Evolutionary conservation across 2,113 vertebrate species (phyloP), one percentile per base, ranked within the genome.

Genomic region (Lepisosteus oculatus): DNA sequence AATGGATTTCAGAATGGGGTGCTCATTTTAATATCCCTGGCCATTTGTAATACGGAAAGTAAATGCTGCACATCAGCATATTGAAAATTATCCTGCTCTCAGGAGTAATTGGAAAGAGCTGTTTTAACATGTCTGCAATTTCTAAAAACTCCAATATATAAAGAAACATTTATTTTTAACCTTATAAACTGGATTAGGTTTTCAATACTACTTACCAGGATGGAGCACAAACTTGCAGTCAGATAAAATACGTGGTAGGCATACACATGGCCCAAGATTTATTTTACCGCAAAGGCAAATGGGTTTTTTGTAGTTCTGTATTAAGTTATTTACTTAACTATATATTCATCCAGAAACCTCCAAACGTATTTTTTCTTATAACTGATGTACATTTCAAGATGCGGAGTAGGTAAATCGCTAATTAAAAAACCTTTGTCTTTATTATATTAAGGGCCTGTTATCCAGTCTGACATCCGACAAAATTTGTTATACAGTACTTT

Each of bases 1-100:
- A 84, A 86, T 80, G 74, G 80, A 84, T 88, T 85, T 77, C 65
- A 76, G 69, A 72, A 84, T 55, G 71, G 77, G 72, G 76, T 84
- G 79, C 81, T 89, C 83, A 75, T 80, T 82, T 88, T 81, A 84
- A 87, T 83, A 84, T 85, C 67, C 72, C 61, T 68, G 78, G 72
- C 74, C 80, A 84, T 88, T 84, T 85, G 76, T 86, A 78, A 83
- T 77, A 54, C 11, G 68, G 70, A 78, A 77, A 76, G 77, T 68
- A 69, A 78, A 75, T 75, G 78, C 68, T 68, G 55, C 73, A 76
- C 75, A 84, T 86, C 82, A 86, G 85, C 80, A 77, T 84, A 86
- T 81, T 80, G 74, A 75, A 80, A 81, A 84, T 77, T 45, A 76
- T 69, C 29, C 42, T 70, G 45, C 76, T 77, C 84, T 72, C 65